phyloP scores from a whole-genome alignment of 2,797 vertebrate genomes.

The Neosilurus mollespiculum region DNA sequence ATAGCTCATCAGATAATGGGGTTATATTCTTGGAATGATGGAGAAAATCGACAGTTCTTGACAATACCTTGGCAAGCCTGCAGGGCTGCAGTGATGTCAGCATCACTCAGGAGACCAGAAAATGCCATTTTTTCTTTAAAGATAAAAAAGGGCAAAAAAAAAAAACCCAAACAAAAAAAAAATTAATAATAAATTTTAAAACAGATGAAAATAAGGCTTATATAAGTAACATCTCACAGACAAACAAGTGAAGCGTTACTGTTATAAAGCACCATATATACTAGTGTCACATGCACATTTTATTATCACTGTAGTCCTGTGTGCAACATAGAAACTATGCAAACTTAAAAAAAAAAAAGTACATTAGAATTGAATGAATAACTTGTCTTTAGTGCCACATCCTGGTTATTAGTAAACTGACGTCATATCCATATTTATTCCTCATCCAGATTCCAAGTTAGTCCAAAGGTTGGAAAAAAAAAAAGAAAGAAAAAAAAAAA shows the following conservation, averaged over 20 bases:
- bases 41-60: neutral
- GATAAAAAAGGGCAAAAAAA: neutral
- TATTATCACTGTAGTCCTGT: neutral
- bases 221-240: neutral
- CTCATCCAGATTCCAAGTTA: neutral
- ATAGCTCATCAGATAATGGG: neutral
- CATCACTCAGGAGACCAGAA: conserved; percentile 72
- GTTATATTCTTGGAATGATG: neutral
- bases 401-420: conserved; percentile 15
- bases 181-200: too few relatives aligned
- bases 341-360: neutral
- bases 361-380: neutral
- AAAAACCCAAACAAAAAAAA: too few relatives aligned
- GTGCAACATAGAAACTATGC: neutral
- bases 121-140: conserved; percentile 77
- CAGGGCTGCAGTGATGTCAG: conserved; percentile 82
- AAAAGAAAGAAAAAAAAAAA: neutral
- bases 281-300: neutral
- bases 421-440: conserved; percentile 23
- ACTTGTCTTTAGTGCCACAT: conserved; percentile 1
- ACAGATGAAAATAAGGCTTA: neutral
- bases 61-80: conserved; percentile 77
- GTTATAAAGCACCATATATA: neutral
- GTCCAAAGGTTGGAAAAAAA: neutral
- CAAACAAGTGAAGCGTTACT: neutral